Conservation (phyloP, 2,113 vertebrate species). For the Gallinago jamesoni region DNA sequence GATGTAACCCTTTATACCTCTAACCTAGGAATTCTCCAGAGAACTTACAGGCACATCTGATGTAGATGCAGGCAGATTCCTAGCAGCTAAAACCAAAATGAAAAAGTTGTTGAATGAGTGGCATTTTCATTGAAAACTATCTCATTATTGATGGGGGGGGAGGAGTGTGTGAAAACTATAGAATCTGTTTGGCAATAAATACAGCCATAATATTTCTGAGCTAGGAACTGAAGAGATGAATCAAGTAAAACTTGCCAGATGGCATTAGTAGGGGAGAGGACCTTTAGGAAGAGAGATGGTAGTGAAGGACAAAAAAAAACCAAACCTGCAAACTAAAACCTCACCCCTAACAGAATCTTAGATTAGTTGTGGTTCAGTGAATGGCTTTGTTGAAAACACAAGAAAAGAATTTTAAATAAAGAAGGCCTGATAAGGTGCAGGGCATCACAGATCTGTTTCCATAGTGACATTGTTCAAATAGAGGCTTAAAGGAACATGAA, state of each 20-base stretch:
- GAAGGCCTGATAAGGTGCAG: conserved; percentile 67
- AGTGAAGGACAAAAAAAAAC: not conserved
- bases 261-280: not conserved
- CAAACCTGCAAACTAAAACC: not conserved
- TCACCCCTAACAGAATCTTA: conserved; percentile 59
- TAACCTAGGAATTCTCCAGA: conserved; percentile 12
- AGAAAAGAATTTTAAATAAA: conserved; percentile 73
- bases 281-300: conserved; percentile 1
- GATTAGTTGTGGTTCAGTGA: conserved; percentile 80
- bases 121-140: conserved; percentile 15
- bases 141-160: not conserved
- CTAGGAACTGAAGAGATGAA: not conserved
- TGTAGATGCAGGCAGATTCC: conserved; percentile 15
- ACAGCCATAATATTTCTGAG: not conserved
- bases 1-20: conserved; percentile 33
- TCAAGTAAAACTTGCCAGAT: conserved; percentile 37
- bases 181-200: not conserved
- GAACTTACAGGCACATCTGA: not conserved
- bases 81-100: conserved; percentile 10
- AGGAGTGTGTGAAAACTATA: not conserved
- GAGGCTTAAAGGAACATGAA: conserved; percentile 58
- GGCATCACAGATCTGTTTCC: conserved; percentile 71
- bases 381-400: conserved; percentile 71
- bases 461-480: conserved; percentile 72
- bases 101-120: conserved; percentile 1